phyloP scores from a whole-genome alignment of 2,113 vertebrate species.

The Bujurquina vittata region DNA sequence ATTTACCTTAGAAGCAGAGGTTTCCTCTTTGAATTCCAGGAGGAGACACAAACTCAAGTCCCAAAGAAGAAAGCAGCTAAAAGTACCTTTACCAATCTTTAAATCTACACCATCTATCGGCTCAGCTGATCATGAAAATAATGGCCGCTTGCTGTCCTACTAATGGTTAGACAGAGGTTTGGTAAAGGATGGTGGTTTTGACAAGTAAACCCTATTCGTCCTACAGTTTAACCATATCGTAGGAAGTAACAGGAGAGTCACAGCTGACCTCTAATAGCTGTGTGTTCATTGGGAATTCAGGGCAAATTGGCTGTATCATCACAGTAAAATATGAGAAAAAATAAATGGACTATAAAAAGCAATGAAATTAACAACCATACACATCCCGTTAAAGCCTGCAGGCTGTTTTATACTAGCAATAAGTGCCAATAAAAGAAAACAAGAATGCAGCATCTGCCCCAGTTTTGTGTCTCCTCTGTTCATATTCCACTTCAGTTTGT shows the following conservation, averaged over 20 bases:
- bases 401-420: not conserved
- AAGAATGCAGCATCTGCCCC: not conserved
- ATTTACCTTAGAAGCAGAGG: not conserved
- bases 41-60: no score
- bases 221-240: not conserved
- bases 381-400: not conserved
- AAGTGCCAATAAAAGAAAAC: not conserved
- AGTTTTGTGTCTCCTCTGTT: not conserved
- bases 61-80: no score
- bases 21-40: no score
- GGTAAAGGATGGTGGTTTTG: not conserved
- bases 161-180: not conserved
- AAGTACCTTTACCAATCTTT: not conserved
- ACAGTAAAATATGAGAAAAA: not conserved
- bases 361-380: conserved; percentile 5
- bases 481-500: not conserved
- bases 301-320: not conserved
- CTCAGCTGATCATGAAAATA: not conserved
- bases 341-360: not conserved
- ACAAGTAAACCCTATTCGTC: not conserved
- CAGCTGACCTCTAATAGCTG: not conserved
- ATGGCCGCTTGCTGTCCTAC: not conserved
- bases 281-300: not conserved
- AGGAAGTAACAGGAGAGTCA: not conserved
- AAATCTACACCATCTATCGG: not conserved